Percentiles rank a stretch among this genome's conserved stretches.
Evolutionary conservation across 2,797 vertebrate species (phyloP).

Genomic region (Sebastes minor): DNA sequence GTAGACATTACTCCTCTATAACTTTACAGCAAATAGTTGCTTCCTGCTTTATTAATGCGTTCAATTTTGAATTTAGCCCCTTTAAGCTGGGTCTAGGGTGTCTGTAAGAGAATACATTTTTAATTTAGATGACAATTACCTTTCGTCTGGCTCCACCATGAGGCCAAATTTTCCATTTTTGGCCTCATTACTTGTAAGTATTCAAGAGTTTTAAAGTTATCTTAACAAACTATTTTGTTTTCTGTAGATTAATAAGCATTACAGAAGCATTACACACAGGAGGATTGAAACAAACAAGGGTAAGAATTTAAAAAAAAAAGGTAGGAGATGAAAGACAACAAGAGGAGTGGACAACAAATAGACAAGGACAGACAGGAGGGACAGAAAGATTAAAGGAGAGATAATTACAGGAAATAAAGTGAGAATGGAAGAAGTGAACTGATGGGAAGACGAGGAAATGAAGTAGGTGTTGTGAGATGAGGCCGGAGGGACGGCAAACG

Average conservation of each 20-base stretch:
- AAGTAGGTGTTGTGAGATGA: not conserved
- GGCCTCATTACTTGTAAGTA: not conserved
- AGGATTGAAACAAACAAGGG: not conserved
- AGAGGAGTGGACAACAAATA: not conserved
- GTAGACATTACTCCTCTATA: too few species aligned
- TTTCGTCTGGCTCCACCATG: slow-evolving; percentile 10
- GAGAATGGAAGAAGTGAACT: not conserved
- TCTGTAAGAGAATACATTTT: not conserved
- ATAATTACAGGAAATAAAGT: not conserved
- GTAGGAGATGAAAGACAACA: not conserved
- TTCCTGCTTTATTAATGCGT: too few species aligned
- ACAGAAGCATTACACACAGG: not conserved
- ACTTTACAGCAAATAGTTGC: too few species aligned
- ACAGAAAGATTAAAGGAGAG: not conserved
- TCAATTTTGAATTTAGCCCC: not conserved
- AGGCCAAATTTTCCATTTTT: not conserved
- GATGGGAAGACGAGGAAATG: not conserved
- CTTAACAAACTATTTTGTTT: not conserved
- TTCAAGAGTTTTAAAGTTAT: accelerated
- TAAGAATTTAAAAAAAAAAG: not conserved
- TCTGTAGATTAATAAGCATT: not conserved
- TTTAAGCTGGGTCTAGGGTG: not conserved
- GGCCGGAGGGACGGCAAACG: not conserved
- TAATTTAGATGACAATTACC: not conserved
- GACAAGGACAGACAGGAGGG: not conserved